Conservation (phyloP, 2,888 invertebrate species). For the Tetranychus truncatus region DNA sequence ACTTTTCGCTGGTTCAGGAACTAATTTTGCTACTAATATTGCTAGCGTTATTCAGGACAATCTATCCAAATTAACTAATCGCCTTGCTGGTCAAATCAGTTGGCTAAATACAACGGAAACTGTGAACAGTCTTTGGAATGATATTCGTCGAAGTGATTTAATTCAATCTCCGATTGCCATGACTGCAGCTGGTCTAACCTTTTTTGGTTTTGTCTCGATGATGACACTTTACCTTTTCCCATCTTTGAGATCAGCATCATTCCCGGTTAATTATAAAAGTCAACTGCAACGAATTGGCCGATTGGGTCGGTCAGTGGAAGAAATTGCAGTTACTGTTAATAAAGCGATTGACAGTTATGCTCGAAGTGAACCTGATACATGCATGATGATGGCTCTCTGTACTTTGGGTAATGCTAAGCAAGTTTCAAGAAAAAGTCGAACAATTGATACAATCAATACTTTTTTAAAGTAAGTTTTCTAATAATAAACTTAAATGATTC, state of each 20-base stretch:
- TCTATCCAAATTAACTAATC: not conserved
- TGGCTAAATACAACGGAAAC: not conserved
- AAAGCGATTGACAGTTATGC: not conserved
- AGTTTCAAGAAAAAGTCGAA: not conserved
- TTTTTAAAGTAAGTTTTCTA: not conserved
- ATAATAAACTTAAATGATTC: not conserved
- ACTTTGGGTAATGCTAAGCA: constrained; percentile 3
- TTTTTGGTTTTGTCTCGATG: not conserved
- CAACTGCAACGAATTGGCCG: not conserved
- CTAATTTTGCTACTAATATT: not conserved
- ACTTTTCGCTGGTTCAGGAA: not conserved
- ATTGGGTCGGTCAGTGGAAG: not conserved
- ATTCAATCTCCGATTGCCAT: not conserved
- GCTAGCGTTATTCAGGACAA: not conserved
- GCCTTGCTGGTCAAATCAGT: not conserved
- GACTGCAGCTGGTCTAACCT: not conserved
- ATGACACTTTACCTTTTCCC: not conserved
- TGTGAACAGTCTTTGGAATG: not conserved
- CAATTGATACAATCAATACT: not conserved
- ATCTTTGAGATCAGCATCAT: not conserved
- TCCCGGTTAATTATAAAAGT: not conserved
- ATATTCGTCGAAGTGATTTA: not conserved
- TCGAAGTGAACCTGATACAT: not conserved
- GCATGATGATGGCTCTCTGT: not conserved
- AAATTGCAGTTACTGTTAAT: not conserved